Base-by-base conservation (phyloP, 2,797 vertebrate genomes). In the Rhodeus uyekii region DNA sequence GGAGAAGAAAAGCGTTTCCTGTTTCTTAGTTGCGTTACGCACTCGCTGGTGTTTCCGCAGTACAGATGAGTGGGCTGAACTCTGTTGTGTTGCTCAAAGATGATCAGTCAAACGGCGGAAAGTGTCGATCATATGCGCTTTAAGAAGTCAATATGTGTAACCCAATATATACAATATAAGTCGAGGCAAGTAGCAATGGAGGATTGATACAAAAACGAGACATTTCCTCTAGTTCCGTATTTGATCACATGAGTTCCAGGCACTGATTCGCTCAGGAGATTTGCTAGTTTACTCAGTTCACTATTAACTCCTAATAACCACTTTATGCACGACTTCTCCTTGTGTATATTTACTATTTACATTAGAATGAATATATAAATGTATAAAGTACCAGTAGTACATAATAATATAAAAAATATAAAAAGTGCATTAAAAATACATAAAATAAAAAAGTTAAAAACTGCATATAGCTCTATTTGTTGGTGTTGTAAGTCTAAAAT, bases 241-340 rank as follows among this genome's bases (percentile, higher is more conserved):
- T 78, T n/a, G 55, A 64, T 84, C 83, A 84, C 82, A 82, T 76
- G 79, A 44, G 44, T 78, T 71, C 14, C 75, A 46, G 22, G 68
- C 38, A 34, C 19, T 2, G n/a, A 10, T 3, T 16, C 38, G 18
- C n/a, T 8, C 34, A 0, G 18, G 39, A 71, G 24, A 27, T 1
- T 50, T 19, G 4, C 5, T 42, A 8, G 13, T 38, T 65, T 12
- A 5, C 1, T 4, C 38, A 0, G 12, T 58, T 16, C 22, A 58
- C 3, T 13, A 38, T n/a, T 2, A 12, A 12, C 39, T 42, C 3
- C 39, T 1, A 18, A 4, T n/a, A 5, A 10, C 32, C n/a, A n/a
- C 1, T 39, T 53, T 0, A 14, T 75, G 7, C 36, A 13, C 5
- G n/a, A n/a, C n/a, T n/a, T n/a, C n/a, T 39, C 3, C 50, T 10